phyloP scores from a whole-genome alignment of 2,797 vertebrate species.

The Argentina silus region DNA sequence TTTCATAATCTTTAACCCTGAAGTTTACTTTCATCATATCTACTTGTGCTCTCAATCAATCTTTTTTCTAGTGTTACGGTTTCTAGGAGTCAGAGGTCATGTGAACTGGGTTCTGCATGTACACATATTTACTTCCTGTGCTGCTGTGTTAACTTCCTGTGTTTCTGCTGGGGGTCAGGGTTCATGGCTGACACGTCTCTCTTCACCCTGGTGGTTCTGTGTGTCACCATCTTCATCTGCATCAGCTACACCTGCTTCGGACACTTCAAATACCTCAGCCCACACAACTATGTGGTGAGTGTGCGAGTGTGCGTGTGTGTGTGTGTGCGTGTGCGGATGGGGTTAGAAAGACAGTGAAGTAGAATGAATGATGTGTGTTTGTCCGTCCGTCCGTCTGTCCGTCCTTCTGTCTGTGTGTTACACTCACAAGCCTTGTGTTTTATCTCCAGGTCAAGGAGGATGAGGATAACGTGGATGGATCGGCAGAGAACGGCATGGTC shows the following conservation, averaged over 20 bases:
- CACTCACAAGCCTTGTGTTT: constrained; percentile 1
- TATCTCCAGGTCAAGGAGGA: constrained; percentile 69
- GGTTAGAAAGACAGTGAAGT: no score
- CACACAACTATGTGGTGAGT: constrained; percentile 87
- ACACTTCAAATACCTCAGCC: constrained; percentile 90
- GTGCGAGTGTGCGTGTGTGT: background rate
- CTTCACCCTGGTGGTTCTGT: constrained; percentile 87
- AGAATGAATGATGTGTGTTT: constrained; percentile 14
- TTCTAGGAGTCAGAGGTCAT: no score
- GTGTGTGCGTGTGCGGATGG: no score
- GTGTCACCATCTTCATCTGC: constrained; percentile 82
- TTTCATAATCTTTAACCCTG: background rate
- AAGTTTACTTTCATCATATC: background rate
- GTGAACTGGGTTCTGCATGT: no score
- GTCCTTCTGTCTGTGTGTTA: background rate
- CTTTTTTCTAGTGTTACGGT: no score
- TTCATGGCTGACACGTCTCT: constrained; percentile 85
- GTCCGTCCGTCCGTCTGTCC: background rate
- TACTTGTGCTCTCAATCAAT: background rate
- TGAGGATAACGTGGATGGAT: constrained; percentile 49
- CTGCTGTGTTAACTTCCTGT: background rate
- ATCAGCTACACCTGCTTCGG: constrained; percentile 88
- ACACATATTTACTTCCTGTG: background rate
- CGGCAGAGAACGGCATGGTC: constrained; percentile 51
- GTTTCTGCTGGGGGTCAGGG: constrained; percentile 77